phyloP scores from a whole-genome alignment of 1,140 invertebrate genomes.

The Bombus vancouverensis region DNA sequence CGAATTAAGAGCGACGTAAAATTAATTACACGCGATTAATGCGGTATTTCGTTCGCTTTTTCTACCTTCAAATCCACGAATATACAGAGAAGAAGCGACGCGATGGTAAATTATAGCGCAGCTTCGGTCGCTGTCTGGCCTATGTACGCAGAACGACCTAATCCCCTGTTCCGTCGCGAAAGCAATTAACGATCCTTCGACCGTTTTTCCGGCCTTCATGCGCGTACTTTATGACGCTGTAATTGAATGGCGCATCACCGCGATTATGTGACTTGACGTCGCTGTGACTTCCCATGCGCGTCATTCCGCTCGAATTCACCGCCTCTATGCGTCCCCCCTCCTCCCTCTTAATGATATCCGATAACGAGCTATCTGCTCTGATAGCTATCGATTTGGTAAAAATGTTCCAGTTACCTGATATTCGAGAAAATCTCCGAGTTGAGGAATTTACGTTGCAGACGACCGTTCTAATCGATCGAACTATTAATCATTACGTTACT shows the following conservation, averaged over 20 bases:
- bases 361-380: conserved; percentile 17
- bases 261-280: conserved; percentile 41
- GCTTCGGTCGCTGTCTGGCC: not conserved
- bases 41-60: not conserved
- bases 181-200: conserved; percentile 48
- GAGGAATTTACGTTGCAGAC: not conserved
- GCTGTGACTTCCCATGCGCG: conserved; percentile 41
- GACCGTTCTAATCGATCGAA: no score
- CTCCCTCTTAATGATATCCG: not conserved
- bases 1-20: not conserved
- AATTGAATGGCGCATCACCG: conserved; percentile 40
- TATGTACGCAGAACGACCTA: conserved; percentile 12
- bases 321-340: not conserved
- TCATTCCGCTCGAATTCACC: conserved; percentile 23
- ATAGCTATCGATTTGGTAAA: conserved; percentile 22
- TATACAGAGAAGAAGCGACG: not conserved
- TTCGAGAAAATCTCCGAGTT: not conserved
- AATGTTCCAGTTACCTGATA: not conserved
- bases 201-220: conserved; percentile 45
- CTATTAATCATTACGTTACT: rapidly evolving
- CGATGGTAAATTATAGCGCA: not conserved
- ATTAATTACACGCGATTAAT: not conserved
- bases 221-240: conserved; percentile 38
- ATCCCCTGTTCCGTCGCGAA: conserved; percentile 9
- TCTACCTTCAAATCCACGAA: not conserved